Percentiles rank a stretch among this genome's conserved stretches.
These are phyloP conservation scores for Tiphia femorata DNA, from an alignment of 2,888 invertebrate genomes.

Conservation along the genomic window DNA sequence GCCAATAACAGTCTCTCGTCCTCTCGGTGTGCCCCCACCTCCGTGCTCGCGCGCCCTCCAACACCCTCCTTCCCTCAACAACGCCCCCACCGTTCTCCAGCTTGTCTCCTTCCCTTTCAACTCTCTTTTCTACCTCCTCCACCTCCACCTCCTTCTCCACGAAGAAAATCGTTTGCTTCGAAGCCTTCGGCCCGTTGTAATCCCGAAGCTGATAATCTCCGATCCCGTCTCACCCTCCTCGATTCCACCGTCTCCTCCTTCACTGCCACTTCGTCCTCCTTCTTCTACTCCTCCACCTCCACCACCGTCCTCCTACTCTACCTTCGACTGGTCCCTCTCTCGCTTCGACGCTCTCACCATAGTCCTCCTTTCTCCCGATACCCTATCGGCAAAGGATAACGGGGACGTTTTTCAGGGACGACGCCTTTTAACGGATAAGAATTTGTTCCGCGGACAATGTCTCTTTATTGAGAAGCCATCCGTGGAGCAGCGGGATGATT, in stretches of 20 bases:
- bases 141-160: slow-evolving; percentile 36
- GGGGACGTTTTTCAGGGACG: slow-evolving; percentile 24
- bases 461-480: slow-evolving; percentile 65
- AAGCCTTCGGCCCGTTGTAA: slow-evolving; percentile 59
- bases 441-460: slow-evolving; percentile 62
- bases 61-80: slow-evolving; percentile 19
- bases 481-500: slow-evolving; percentile 45
- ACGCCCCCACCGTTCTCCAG: too few relatives aligned
- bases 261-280: slow-evolving; percentile 16
- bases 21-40: slow-evolving; percentile 30
- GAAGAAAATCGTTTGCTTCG: slow-evolving; percentile 62
- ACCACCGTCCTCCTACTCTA: slow-evolving; percentile 10
- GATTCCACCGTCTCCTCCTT: slow-evolving; percentile 21
- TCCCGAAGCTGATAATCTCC: slow-evolving; percentile 64
- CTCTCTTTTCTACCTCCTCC: slow-evolving; percentile 13
- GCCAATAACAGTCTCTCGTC: slow-evolving; percentile 61
- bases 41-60: slow-evolving; percentile 3
- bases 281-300: background rate
- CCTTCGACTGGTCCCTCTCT: slow-evolving; percentile 5
- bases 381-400: slow-evolving; percentile 12
- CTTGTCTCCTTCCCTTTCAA: slow-evolving; percentile 20
- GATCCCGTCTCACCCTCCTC: slow-evolving; percentile 37
- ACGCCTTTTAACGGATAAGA: slow-evolving; percentile 58
- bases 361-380: slow-evolving; percentile 6
- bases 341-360: slow-evolving; percentile 1